phyloP scores from a whole-genome alignment of 2,888 invertebrate species.

The Drosophila fungiperda region DNA sequence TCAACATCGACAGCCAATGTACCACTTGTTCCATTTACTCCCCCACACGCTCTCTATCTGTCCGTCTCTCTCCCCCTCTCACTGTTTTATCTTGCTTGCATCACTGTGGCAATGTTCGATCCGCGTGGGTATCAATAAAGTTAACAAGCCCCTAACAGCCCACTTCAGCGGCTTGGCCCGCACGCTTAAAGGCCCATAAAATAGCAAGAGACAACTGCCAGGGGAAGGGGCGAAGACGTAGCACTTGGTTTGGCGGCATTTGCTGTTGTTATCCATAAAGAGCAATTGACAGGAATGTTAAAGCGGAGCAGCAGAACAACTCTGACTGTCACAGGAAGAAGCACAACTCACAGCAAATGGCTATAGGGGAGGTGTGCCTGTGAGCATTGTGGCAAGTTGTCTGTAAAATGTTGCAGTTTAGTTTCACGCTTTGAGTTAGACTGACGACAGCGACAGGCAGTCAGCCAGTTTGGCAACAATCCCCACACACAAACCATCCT shows the following conservation, averaged over 20 bases:
- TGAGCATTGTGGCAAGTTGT: conserved; percentile 48
- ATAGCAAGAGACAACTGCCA: conserved; percentile 2
- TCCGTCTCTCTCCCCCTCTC: not conserved
- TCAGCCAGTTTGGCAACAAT: conserved; percentile 29
- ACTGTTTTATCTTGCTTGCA: not conserved
- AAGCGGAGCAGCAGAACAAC: conserved; percentile 6
- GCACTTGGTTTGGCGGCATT: not conserved
- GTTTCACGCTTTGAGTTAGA: conserved; percentile 71
- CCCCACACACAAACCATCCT: not conserved
- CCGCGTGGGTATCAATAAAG: conserved; percentile 62
- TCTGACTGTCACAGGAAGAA: conserved; percentile 16
- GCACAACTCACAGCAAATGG: conserved; percentile 15
- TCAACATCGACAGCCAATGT: conserved; percentile 43
- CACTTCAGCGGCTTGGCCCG: conserved; percentile 58
- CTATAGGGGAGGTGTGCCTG: not conserved
- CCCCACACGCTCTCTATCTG: not conserved
- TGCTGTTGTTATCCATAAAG: conserved; percentile 24
- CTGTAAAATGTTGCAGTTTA: conserved; percentile 60
- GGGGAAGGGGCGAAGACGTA: not conserved
- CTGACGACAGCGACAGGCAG: conserved; percentile 25
- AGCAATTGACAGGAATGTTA: conserved; percentile 23
- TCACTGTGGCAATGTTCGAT: conserved; percentile 34
- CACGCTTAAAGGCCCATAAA: conserved; percentile 60
- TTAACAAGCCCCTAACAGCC: conserved; percentile 66
- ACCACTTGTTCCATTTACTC: conserved; percentile 36